phyloP scores from a whole-genome alignment of 2,888 invertebrate species.

The Agelastica alni region DNA sequence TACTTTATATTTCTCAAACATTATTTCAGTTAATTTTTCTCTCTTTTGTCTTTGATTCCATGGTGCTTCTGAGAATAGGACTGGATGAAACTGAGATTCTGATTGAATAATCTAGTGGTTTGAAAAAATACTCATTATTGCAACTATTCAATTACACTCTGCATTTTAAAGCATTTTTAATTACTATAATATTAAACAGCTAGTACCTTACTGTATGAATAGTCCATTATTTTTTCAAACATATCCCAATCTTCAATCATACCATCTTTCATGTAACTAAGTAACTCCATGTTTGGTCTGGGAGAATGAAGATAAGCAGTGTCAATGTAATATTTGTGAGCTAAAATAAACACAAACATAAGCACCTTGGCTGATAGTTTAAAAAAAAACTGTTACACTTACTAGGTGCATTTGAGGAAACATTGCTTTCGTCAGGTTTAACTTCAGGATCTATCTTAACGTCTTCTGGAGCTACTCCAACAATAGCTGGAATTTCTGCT shows the following conservation, averaged over 20 bases:
- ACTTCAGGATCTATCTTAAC: slow-evolving; percentile 75
- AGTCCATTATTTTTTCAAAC: slow-evolving; percentile 95
- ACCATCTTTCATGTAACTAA: slow-evolving; percentile 95
- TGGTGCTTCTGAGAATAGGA: slow-evolving; percentile 96
- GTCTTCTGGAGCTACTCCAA: slow-evolving; percentile 79
- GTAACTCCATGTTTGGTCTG: slow-evolving; percentile 84
- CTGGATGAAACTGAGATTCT: slow-evolving; percentile 93
- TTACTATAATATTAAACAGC: slow-evolving; percentile 3
- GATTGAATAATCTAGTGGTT: slow-evolving; percentile 90
- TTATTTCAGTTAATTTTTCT: slow-evolving; percentile 93
- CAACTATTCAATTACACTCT: no score
- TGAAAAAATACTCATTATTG: slow-evolving; percentile 23
- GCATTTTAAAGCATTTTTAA: neutral
- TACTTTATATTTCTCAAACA: slow-evolving; percentile 98
- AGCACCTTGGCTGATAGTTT: neutral
- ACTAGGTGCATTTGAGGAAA: slow-evolving; percentile 47
- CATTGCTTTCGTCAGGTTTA: slow-evolving; percentile 67
- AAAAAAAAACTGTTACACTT: slow-evolving; percentile 22
- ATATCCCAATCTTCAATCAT: slow-evolving; percentile 99
- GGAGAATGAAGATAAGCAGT: slow-evolving; percentile 92
- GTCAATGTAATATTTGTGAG: slow-evolving; percentile 83
- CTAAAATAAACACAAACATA: slow-evolving; percentile 39
- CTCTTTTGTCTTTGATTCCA: slow-evolving; percentile 93
- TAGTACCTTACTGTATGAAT: slow-evolving; percentile 88
- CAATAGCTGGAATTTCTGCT: slow-evolving; percentile 93